Evolutionary conservation across 2,113 vertebrate genomes (phyloP), one percentile per base, ranked within the genome.

Genomic region (Ranitomeya imitator): DNA sequence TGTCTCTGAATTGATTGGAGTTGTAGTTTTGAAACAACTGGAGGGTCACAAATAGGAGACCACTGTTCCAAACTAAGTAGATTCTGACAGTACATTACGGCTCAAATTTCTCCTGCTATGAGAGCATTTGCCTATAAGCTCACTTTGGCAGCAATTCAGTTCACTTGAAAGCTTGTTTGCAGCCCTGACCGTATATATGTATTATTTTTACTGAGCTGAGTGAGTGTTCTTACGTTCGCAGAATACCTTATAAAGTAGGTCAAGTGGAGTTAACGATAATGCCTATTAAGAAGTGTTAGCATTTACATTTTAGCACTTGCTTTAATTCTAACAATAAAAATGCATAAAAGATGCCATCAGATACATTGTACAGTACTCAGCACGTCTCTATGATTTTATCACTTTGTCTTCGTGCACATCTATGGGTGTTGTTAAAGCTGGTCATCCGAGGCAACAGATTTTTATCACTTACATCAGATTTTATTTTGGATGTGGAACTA

Each of bases 401-500:
- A 67, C 81, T 52, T 83, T 65, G 45, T 67, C 63, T 52, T 69
- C 61, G 7, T 37, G 69, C 45, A 69, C 31, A 83, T 63, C 57
- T 63, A 74, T 45, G 76, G 23, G 81, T 85, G 87, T 85, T 79
- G 71, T 45, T 81, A 55, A 71, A 45, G 26, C 45, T 79, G 87
- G 87, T 85, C 87, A 89, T 84, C 26, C 83, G 73, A 89, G 81
- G 81, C 81, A 85, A 85, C 60, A 55, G 71, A 78, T 88, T 86
- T 88, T 78, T 54, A 63, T 60, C 79, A 51, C 79, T 85, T 89
- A 63, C 74, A 85, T 89, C 87, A 85, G 69, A 73, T 74, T 51
- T 60, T 37, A 21, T 59, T 77, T 85, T 89, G 80, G 73, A 84
- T n/a, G 71, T 76, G 55, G 23, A 63, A 23, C 73, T 88, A 55